A percentile compares a stretch with the other conserved stretches of the same genome.
phyloP scores from a whole-genome alignment of 2,888 invertebrate species.

The Microdon myrmicae region DNA sequence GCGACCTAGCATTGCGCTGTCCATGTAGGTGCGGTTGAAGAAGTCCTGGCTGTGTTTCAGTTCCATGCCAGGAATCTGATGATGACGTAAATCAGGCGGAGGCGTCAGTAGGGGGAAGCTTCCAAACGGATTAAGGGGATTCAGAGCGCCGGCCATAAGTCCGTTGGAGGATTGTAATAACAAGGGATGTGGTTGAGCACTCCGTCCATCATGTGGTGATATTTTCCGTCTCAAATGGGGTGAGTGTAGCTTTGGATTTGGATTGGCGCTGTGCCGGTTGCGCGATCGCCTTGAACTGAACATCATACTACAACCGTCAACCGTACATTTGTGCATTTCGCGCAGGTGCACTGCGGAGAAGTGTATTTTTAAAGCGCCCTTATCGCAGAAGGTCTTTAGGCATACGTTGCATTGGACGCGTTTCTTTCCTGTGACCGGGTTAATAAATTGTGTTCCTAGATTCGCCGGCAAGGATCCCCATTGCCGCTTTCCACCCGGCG shows the following conservation, averaged over 20 bases:
- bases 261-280: conserved; percentile 97
- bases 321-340: conserved; percentile 99
- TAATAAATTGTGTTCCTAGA: conserved; percentile 88
- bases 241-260: conserved; percentile 97
- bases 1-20: conserved; percentile 68
- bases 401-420: conserved; percentile 98
- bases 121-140: conserved; percentile 79
- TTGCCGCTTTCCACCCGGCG: conserved; percentile 75
- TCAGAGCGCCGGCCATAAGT: conserved; percentile 72
- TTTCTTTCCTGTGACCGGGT: conserved; percentile 94
- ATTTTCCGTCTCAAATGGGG: conserved; percentile 93
- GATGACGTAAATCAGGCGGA: conserved; percentile 66
- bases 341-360: conserved; percentile 98
- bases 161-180: conserved; percentile 75
- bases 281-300: conserved; percentile 95
- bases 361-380: conserved; percentile 98
- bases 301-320: conserved; percentile 99
- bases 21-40: conserved; percentile 67
- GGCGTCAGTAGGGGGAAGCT: conserved; percentile 82
- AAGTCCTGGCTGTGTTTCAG: conserved; percentile 75
- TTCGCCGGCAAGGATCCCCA: conserved; percentile 84
- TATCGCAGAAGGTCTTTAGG: conserved; percentile 99
- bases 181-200: conserved; percentile 85
- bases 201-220: conserved; percentile 92
- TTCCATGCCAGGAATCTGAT: conserved; percentile 69